Evolutionary conservation across 2,113 vertebrate genomes (phyloP), one percentile per base, ranked within the genome.

Genomic region (Furnarius figulus): DNA sequence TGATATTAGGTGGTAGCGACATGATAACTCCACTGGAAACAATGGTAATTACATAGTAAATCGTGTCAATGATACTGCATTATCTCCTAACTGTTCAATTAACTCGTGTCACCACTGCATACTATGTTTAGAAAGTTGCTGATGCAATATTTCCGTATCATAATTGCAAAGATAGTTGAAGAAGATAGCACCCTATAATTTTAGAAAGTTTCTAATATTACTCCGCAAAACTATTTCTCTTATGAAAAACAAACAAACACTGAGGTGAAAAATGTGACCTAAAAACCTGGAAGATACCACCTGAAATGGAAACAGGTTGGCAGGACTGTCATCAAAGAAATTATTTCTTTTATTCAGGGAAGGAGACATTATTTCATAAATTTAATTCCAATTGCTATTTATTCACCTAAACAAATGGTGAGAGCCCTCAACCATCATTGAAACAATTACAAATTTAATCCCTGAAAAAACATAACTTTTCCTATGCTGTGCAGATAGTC

Each of bases 41-140:
- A 97, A 97, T 96, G 85, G 96, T 97, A 97, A 97, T 97, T 97
- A 97, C 95, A 97, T 93, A 96, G 96, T 97, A 97, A 96, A 97
- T 97, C 63, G 93, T 97, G 96, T 96, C 96, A 96, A 93, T 85
- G 89, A 93, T 97, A 96, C 95, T 95, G 95, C 93, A 97, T 97
- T 97, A 97, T 97, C 97, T 97, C 81, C 81, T 93, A 95, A 96
- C 95, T 96, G 95, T 94, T 95, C 95, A 97, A 97, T 97, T 97
- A 97, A 96, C 95, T 97, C 37, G 30, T 97, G 95, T 96, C 96
- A 97, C 91, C 87, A 96, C 85, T 71, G 84, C 86, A 91, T 93
- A 95, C 92, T 91, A 97, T 96, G 96, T 96, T 97, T 97, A 95
- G 92, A 90, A 97, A 95, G 93, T 94, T 96, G 97, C 95, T 97